phyloP scores from a whole-genome alignment of 92 coral and sea anemone genomes.

The Zoanthus gigantus region DNA sequence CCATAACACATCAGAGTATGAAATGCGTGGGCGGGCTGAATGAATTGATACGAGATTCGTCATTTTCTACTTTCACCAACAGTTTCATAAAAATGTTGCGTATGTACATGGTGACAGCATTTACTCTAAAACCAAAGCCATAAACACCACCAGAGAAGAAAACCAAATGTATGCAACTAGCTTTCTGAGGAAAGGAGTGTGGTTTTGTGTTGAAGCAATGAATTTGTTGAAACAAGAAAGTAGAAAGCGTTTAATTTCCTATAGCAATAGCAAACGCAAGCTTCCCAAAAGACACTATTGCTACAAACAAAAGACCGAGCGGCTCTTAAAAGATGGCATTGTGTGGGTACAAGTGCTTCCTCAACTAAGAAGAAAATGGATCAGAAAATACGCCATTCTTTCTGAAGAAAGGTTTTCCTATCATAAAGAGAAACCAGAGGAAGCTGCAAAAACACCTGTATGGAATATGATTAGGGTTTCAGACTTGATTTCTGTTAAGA shows the following conservation, averaged over 20 bases:
- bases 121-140: background rate
- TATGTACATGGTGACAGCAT: background rate
- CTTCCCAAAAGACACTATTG: slow-evolving; percentile 41
- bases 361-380: slow-evolving; percentile 27
- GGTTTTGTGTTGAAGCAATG: slow-evolving; percentile 23
- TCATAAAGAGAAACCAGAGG: slow-evolving; percentile 16
- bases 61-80: background rate
- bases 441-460: background rate
- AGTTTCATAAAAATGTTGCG: background rate
- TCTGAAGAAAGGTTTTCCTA: slow-evolving; percentile 40
- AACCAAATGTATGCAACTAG: background rate
- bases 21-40: background rate
- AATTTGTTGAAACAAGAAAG: slow-evolving; percentile 15
- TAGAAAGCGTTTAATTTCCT: background rate
- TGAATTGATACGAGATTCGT: background rate
- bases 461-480: slow-evolving; percentile 37
- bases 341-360: slow-evolving; percentile 43
- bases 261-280: slow-evolving; percentile 17
- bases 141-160: background rate
- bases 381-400: slow-evolving; percentile 19
- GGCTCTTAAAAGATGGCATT: slow-evolving; percentile 22
- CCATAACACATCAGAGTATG: background rate
- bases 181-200: slow-evolving; percentile 9
- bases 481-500: slow-evolving; percentile 38
- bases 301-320: slow-evolving; percentile 18